phyloP scores from a whole-genome alignment of 2,797 vertebrate species.

The Tadarida brasiliensis region DNA sequence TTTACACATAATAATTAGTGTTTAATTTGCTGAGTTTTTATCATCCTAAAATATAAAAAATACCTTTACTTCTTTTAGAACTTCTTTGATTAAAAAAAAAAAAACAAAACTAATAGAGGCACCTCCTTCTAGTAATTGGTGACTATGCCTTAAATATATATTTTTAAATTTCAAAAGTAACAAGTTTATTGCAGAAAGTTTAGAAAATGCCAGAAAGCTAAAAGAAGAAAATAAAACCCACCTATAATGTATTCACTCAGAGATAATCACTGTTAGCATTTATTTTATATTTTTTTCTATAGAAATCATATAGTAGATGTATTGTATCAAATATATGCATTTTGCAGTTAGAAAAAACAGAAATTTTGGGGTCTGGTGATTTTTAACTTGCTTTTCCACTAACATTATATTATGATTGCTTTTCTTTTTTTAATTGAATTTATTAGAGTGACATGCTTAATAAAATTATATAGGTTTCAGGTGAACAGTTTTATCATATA shows the following conservation, averaged over 20 bases:
- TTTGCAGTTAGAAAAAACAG: not conserved
- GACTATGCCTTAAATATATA: not conserved
- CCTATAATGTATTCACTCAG: not conserved
- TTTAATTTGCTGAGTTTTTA: not conserved
- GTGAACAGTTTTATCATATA: not conserved
- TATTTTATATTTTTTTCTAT: slow-evolving; percentile 17
- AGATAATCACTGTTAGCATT: not conserved
- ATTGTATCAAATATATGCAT: not conserved
- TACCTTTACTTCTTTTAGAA: not conserved
- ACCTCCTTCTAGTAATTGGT: not conserved
- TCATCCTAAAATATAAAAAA: slow-evolving; percentile 4
- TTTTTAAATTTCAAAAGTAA: slow-evolving; percentile 29
- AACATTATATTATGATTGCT: not conserved
- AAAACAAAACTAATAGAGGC: not conserved
- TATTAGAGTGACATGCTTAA: not conserved
- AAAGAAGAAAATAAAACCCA: not conserved
- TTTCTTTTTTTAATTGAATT: not conserved
- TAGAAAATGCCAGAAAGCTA: not conserved
- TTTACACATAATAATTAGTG: not conserved
- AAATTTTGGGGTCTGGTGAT: not conserved
- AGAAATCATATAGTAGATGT: not conserved
- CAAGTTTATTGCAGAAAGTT: not conserved
- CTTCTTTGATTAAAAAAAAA: slow-evolving; percentile 8
- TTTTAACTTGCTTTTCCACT: slow-evolving; percentile 5
- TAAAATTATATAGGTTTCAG: not conserved